Evolutionary conservation across 2,888 invertebrate genomes (phyloP).

Genomic region (Aethes cnicana): DNA sequence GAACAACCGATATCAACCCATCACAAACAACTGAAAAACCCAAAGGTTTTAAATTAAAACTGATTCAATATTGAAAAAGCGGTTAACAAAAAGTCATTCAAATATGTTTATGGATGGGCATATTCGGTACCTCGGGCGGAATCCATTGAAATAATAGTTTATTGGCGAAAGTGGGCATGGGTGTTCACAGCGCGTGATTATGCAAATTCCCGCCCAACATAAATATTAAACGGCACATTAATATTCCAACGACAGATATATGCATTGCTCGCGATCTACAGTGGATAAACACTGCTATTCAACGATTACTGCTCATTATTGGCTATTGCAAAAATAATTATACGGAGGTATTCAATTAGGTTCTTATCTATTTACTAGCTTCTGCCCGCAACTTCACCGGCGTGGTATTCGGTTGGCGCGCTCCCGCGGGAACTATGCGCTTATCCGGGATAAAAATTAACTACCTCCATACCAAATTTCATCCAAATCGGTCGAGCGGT

Average conservation of each 20-base stretch:
- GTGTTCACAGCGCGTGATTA: constrained; percentile 75
- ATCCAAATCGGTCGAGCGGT: too few species aligned
- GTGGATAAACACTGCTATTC: constrained; percentile 51
- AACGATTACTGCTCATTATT: constrained; percentile 36
- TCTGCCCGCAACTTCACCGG: too few species aligned
- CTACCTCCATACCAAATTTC: too few species aligned
- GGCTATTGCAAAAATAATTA: neutral
- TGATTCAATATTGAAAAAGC: constrained; percentile 23
- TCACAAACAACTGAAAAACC: constrained; percentile 6
- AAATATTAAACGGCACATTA: constrained; percentile 81
- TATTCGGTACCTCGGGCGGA: constrained; percentile 57
- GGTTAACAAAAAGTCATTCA: constrained; percentile 12
- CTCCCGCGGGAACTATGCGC: too few species aligned
- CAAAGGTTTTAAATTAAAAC: constrained; percentile 9
- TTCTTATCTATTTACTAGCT: too few species aligned
- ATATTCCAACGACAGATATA: constrained; percentile 78
- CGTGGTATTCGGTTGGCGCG: too few species aligned
- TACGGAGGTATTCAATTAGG: too few species aligned
- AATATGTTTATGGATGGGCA: constrained; percentile 34
- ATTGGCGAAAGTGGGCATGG: constrained; percentile 58
- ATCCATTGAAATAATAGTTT: constrained; percentile 74
- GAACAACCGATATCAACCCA: too few species aligned
- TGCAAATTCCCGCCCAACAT: constrained; percentile 79
- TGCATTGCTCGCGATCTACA: constrained; percentile 69
- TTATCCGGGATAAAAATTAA: too few species aligned